phyloP scores from a whole-genome alignment of 2,113 vertebrate genomes.

The Kryptolebias marmoratus region DNA sequence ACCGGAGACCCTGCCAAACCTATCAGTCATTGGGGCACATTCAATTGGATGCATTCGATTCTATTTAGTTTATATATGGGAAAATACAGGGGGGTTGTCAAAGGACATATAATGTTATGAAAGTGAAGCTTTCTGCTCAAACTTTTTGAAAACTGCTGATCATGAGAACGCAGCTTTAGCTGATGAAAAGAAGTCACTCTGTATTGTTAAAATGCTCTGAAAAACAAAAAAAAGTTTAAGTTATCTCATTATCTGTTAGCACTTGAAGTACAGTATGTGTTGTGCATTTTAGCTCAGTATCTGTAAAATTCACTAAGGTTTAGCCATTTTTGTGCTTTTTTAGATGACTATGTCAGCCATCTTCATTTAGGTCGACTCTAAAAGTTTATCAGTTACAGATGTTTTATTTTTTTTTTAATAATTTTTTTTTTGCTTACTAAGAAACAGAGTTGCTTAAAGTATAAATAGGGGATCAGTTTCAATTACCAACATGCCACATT shows the following conservation, averaged over 20 bases:
- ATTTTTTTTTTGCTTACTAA: too few species aligned
- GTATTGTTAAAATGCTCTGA: not conserved
- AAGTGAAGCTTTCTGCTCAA: slow-evolving; percentile 14
- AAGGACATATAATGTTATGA: slow-evolving; percentile 25
- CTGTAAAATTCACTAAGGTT: not conserved
- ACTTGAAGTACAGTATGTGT: too few species aligned
- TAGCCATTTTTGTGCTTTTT: too few species aligned
- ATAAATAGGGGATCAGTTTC: too few species aligned
- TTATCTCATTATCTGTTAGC: too few species aligned
- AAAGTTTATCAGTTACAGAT: too few species aligned
- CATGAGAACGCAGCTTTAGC: not conserved
- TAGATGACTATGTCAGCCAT: too few species aligned
- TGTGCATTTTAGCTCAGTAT: not conserved
- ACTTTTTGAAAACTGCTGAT: not conserved
- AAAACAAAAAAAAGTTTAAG: not conserved
- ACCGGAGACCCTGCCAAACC: slow-evolving; percentile 50
- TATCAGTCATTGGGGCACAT: slow-evolving; percentile 50
- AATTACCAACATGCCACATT: too few species aligned
- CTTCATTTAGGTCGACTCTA: too few species aligned
- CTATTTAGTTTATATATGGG: slow-evolving; percentile 52
- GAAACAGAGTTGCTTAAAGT: too few species aligned
- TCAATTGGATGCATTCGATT: slow-evolving; percentile 65
- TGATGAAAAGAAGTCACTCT: not conserved
- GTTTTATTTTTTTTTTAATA: too few species aligned
- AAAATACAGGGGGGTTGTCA: slow-evolving; percentile 9